Conservation (phyloP, 2,888 invertebrate species). For the Leptothorax acervorum region DNA sequence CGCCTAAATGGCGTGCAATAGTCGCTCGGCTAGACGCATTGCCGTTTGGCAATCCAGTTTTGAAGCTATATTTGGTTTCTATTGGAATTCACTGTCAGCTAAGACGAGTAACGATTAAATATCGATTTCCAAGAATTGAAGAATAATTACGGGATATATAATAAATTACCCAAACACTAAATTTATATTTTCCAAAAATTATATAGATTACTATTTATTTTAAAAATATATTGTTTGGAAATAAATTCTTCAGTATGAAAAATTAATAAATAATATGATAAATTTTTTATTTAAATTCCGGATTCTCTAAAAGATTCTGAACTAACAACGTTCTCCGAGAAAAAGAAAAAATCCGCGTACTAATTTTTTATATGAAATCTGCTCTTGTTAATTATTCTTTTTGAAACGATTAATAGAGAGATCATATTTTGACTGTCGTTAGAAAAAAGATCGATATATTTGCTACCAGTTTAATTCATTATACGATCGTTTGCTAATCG, state of each 20-base stretch:
- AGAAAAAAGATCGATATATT: constrained; percentile 6
- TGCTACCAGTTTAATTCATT: not conserved
- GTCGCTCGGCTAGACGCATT: not conserved
- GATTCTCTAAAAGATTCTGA: not conserved
- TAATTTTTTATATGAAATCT: not conserved
- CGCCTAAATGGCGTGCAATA: constrained; percentile 17
- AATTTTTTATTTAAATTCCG: not conserved
- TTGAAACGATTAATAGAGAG: not conserved
- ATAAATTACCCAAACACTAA: too few species aligned
- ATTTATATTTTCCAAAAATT: not conserved
- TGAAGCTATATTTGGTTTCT: not conserved
- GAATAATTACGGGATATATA: not conserved
- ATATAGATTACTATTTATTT: not conserved
- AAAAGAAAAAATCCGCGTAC: not conserved
- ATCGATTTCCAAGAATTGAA: not conserved
- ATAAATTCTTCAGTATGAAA: not conserved
- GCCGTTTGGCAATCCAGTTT: not conserved
- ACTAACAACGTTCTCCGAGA: not conserved
- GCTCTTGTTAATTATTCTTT: not conserved
- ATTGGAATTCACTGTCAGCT: not conserved
- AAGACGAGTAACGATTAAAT: not conserved
- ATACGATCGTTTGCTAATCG: constrained; percentile 8
- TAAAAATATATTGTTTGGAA: not conserved
- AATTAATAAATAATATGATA: not conserved
- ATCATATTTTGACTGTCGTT: not conserved